Percentiles rank a stretch among this genome's conserved stretches.
Evolutionary conservation across 2,797 vertebrate species (phyloP).

Genomic region (Micrastur ruficollis): DNA sequence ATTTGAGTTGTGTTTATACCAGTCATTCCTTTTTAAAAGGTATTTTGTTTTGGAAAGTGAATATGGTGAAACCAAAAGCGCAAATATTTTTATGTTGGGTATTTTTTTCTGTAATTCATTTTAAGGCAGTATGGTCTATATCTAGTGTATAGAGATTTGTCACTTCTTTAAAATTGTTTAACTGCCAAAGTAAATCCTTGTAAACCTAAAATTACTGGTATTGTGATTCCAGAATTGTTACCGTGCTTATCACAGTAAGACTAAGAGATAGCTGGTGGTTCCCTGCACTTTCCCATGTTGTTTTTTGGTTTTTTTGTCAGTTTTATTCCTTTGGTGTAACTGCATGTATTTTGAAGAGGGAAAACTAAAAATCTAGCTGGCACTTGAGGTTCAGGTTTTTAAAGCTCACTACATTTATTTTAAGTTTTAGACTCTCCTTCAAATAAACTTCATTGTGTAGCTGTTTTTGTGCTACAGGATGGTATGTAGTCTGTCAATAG

Average conservation of each 20-base stretch:
- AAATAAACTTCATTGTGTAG: not conserved
- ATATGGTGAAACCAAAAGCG: not conserved
- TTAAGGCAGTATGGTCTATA: not conserved
- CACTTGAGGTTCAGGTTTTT: not conserved
- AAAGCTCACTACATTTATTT: not conserved
- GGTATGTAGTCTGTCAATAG: not conserved
- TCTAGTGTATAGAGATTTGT: not conserved
- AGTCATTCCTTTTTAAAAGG: not conserved
- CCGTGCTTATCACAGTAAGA: not conserved
- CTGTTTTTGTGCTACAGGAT: not conserved
- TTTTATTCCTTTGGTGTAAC: not conserved
- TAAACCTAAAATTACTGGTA: not conserved
- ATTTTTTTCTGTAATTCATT: not conserved
- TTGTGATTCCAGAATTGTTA: not conserved
- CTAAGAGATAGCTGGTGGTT: not conserved
- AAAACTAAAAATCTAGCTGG: not conserved
- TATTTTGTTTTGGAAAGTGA: not conserved
- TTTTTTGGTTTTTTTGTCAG: not conserved
- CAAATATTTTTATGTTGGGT: not conserved
- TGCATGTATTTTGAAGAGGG: not conserved
- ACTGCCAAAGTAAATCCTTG: not conserved
- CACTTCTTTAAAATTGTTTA: not conserved
- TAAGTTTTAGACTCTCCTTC: not conserved
- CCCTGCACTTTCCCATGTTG: not conserved
- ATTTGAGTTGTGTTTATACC: not conserved